These are phyloP conservation scores for Phycodurus eques DNA, from an alignment of 2,113 vertebrate species.

Conservation along the genomic window DNA sequence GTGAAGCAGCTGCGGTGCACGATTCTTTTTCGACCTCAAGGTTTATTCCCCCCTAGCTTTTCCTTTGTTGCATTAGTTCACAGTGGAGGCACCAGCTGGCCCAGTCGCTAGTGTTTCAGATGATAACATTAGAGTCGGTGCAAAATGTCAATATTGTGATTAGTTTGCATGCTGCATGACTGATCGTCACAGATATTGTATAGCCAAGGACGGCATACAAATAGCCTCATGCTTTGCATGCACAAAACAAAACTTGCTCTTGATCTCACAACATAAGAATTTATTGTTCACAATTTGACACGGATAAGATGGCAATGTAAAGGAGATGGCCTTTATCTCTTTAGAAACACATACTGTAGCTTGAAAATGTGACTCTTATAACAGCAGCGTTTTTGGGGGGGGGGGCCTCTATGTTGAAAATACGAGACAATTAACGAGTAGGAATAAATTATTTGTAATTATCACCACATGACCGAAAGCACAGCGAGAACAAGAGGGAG, in stretches of 20 bases:
- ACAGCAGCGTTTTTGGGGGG: constrained; percentile 7
- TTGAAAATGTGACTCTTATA: background rate
- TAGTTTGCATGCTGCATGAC: background rate
- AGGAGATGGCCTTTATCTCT: background rate
- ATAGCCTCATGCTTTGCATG: background rate
- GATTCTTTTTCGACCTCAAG: constrained; percentile 2
- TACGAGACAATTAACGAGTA: constrained; percentile 58
- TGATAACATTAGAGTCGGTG: constrained; percentile 5
- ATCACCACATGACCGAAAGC: constrained; percentile 49
- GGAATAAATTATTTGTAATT: constrained; percentile 70
- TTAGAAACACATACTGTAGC: background rate
- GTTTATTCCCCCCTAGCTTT: constrained; percentile 1
- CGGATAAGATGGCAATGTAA: background rate
- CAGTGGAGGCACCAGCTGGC: background rate
- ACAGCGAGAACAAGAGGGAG: constrained; percentile 20
- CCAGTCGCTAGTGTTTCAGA: background rate
- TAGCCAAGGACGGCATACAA: constrained; percentile 1
- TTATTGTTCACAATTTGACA: background rate
- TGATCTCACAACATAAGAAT: background rate
- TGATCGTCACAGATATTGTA: constrained; percentile 4
- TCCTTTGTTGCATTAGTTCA: constrained; percentile 3
- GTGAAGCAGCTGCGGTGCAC: constrained; percentile 9
- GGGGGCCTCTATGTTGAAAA: constrained; percentile 20
- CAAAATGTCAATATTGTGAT: constrained; percentile 13
- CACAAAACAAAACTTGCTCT: background rate